Conservation (phyloP, 2,888 invertebrate species). For the Encarsia formosa region DNA sequence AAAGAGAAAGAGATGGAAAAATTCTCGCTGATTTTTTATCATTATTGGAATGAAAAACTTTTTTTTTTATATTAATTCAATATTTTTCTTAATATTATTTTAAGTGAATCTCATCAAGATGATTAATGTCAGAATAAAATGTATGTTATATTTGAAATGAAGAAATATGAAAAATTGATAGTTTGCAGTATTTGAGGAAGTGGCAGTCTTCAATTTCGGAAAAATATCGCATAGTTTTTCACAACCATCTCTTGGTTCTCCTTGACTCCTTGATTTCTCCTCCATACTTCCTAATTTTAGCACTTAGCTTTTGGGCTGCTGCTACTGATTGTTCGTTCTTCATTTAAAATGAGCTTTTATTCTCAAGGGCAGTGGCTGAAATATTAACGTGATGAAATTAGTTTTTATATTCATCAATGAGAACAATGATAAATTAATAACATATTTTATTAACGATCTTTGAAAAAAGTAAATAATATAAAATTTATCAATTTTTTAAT, state of each 20-base stretch:
- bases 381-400: constrained; percentile 19
- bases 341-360: constrained; percentile 47
- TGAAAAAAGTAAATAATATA: too few species aligned
- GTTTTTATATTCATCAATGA: background rate
- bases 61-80: too few species aligned
- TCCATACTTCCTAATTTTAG: constrained; percentile 27
- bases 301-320: constrained; percentile 26
- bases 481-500: background rate
- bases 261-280: constrained; percentile 25
- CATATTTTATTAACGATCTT: too few species aligned
- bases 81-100: too few species aligned
- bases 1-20: constrained; percentile 13
- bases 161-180: constrained; percentile 15
- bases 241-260: constrained; percentile 15
- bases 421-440: too few species aligned
- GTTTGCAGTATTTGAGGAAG: constrained; percentile 31
- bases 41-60: too few species aligned
- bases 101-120: too few species aligned
- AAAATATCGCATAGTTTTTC: constrained; percentile 32
- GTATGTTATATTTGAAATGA: too few species aligned
- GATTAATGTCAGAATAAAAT: too few species aligned
- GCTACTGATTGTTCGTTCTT: constrained; percentile 30
- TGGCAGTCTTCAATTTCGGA: constrained; percentile 50
- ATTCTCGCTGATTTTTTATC: too few species aligned
- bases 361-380: constrained; percentile 48